phyloP scores from a whole-genome alignment of 2,888 invertebrate genomes.

The Lutraria lutraria region DNA sequence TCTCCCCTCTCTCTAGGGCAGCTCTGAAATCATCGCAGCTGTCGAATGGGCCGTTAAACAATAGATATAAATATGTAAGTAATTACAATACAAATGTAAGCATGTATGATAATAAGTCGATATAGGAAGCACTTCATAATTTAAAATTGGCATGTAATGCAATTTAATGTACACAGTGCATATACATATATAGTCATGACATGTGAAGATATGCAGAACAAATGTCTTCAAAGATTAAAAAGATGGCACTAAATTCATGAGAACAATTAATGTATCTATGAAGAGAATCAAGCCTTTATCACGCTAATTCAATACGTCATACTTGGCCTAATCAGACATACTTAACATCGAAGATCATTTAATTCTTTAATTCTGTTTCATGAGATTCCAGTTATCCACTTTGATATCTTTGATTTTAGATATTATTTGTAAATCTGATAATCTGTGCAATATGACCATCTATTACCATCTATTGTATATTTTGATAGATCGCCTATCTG shows the following conservation, averaged over 20 bases:
- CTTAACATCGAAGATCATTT: not conserved
- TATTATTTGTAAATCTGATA: not conserved
- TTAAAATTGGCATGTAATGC: too few relatives aligned
- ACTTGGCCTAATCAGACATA: not conserved
- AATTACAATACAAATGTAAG: too few relatives aligned
- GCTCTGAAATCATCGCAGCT: too few relatives aligned
- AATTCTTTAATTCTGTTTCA: not conserved
- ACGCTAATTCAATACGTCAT: not conserved
- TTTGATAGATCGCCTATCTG: conserved; percentile 11
- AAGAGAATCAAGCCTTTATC: not conserved
- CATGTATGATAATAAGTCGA: too few relatives aligned
- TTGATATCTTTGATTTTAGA: not conserved
- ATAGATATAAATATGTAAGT: too few relatives aligned
- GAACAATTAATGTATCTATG: not conserved
- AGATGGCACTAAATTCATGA: not conserved
- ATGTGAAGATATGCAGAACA: too few relatives aligned
- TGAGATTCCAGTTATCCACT: not conserved
- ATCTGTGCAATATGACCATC: not conserved
- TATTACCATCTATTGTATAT: not conserved
- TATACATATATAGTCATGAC: too few relatives aligned
- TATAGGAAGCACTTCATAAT: too few relatives aligned
- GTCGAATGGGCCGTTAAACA: too few relatives aligned
- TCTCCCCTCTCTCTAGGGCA: too few relatives aligned
- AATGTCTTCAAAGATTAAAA: not conserved
- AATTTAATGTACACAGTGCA: too few relatives aligned